Evolutionary conservation across 2,888 invertebrate genomes (phyloP).

Genomic region (Brachycybe producta): DNA sequence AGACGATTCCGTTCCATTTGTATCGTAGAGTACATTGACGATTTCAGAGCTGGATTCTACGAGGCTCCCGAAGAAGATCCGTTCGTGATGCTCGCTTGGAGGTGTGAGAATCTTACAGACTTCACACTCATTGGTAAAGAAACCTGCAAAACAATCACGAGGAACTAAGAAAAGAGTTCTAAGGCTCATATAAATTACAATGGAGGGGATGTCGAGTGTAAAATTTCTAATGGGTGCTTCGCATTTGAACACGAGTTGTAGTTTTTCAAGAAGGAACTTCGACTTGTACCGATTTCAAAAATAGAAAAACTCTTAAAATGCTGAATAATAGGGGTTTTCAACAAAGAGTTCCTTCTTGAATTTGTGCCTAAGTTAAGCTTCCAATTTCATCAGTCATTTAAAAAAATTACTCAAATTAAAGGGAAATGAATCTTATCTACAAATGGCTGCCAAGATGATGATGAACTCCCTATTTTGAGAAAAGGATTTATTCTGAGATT

Average conservation of each 20-base stretch:
- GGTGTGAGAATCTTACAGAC: conserved; percentile 45
- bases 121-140: conserved; percentile 42
- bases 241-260: too few species aligned
- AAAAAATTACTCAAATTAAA: not conserved
- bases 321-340: not conserved
- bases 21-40: conserved; percentile 45
- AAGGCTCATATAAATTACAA: not conserved
- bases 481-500: too few species aligned
- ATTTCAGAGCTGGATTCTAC: conserved; percentile 16
- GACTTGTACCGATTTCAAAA: too few species aligned
- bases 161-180: not conserved
- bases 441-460: too few species aligned
- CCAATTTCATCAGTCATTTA: too few species aligned
- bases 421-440: not conserved
- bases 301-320: not conserved
- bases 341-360: too few species aligned
- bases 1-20: conserved; percentile 44
- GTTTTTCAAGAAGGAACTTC: too few species aligned
- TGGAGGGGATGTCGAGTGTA: too few species aligned
- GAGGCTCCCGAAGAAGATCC: conserved; percentile 39
- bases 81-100: conserved; percentile 52
- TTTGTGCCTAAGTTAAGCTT: too few species aligned
- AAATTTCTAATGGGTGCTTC: too few species aligned
- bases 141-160: conserved; percentile 8
- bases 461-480: too few species aligned